These are phyloP conservation scores for Pogonognathellus flavescens DNA, from an alignment of 1,140 invertebrate genomes.

Conservation along the genomic window DNA sequence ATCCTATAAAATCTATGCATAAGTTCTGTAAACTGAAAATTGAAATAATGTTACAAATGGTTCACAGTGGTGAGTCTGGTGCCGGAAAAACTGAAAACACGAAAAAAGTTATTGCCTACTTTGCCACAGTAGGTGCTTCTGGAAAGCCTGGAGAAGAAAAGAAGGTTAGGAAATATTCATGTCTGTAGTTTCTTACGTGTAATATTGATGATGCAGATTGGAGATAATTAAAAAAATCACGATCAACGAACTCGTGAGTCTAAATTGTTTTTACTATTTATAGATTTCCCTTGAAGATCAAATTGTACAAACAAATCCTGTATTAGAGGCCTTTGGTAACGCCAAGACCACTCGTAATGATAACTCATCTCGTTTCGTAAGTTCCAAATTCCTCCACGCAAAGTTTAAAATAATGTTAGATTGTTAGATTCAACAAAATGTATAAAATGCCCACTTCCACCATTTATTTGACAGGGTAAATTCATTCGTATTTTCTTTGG, in stretches of 20 bases:
- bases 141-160: slow-evolving; percentile 67
- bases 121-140: slow-evolving; percentile 72
- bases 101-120: slow-evolving; percentile 76
- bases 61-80: slow-evolving; percentile 75
- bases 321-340: slow-evolving; percentile 77
- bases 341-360: slow-evolving; percentile 77
- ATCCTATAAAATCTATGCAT: not conserved
- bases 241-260: no score
- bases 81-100: slow-evolving; percentile 78
- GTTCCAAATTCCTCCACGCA: not conserved
- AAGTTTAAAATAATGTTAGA: no score
- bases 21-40: not conserved
- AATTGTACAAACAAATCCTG: slow-evolving; percentile 77
- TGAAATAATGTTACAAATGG: not conserved
- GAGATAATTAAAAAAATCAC: no score
- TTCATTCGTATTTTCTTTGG: slow-evolving; percentile 99
- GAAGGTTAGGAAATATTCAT: slow-evolving; percentile 43
- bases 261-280: not conserved
- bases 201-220: no score
- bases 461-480: slow-evolving; percentile 94
- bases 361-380: slow-evolving; percentile 75
- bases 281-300: slow-evolving; percentile 73
- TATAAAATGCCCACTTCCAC: not conserved
- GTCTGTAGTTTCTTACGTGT: no score
- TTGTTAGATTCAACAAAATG: not conserved